These are phyloP conservation scores for Megalopta genalis DNA, from an alignment of 1,140 invertebrate genomes.

Conservation along the genomic window DNA sequence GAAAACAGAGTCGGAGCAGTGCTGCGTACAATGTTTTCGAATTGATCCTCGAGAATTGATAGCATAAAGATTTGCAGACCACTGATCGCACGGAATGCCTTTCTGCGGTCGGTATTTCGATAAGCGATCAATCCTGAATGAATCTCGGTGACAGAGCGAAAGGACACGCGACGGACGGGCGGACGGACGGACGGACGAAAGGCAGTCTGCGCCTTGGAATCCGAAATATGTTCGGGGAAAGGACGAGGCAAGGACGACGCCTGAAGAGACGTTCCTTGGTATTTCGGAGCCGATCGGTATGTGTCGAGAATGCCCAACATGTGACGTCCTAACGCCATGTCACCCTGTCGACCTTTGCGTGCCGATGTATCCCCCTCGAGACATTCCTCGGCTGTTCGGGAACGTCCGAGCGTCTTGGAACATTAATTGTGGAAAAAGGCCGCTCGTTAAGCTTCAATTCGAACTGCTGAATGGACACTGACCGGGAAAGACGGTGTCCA, in stretches of 20 bases:
- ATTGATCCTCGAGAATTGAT: too few relatives aligned
- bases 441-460: conserved; percentile 42
- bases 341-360: conserved; percentile 60
- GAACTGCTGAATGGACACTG: conserved; percentile 14
- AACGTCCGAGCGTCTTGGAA: conserved; percentile 39
- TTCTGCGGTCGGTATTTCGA: neutral
- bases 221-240: conserved; percentile 56
- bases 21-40: too few relatives aligned
- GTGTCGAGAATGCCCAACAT: conserved; percentile 71
- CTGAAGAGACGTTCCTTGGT: conserved; percentile 41
- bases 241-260: conserved; percentile 43
- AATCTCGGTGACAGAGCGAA: conserved; percentile 33
- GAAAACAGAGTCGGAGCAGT: too few relatives aligned
- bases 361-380: conserved; percentile 55
- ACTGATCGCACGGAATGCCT: neutral
- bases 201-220: conserved; percentile 66
- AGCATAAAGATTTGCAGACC: too few relatives aligned
- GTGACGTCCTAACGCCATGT: conserved; percentile 72
- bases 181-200: conserved; percentile 6
- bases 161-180: conserved; percentile 22
- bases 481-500: conserved; percentile 5
- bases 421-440: conserved; percentile 43
- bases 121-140: conserved; percentile 8
- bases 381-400: conserved; percentile 46
- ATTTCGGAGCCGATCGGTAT: conserved; percentile 66